phyloP scores from a whole-genome alignment of 2,797 vertebrate species.

The Sebastes cheni region DNA sequence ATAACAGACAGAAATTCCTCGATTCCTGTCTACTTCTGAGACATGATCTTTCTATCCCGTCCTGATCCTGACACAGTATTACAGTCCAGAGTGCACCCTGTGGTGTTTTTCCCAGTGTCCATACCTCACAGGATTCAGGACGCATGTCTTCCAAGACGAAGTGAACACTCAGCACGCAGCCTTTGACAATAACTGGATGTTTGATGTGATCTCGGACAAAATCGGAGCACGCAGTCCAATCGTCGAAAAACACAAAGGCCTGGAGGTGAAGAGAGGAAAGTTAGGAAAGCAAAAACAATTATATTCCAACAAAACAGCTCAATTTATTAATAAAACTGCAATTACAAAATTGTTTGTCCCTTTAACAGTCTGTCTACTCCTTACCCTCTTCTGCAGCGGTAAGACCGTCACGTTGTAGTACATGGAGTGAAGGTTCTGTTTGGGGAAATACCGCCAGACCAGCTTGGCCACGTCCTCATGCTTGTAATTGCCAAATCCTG shows the following conservation, averaged over 20 bases:
- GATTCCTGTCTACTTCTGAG: too few species aligned
- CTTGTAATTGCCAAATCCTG: conserved; percentile 70
- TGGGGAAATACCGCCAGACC: conserved; percentile 80
- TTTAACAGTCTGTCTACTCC: not conserved
- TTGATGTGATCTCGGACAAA: conserved; percentile 18
- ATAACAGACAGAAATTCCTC: not conserved
- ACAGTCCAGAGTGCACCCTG: too few species aligned
- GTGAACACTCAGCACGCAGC: not conserved
- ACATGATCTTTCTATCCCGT: not conserved
- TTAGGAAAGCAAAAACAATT: not conserved
- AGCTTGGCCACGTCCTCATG: conserved; percentile 83
- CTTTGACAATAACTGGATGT: not conserved
- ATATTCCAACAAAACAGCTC: not conserved
- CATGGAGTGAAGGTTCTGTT: conserved; percentile 20
- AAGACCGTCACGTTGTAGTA: conserved; percentile 54
- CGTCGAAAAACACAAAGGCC: conserved; percentile 55
- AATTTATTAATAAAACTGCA: not conserved
- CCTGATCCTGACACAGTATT: not conserved
- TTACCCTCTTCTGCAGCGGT: conserved; percentile 67
- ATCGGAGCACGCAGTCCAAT: not conserved
- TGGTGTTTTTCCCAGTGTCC: not conserved
- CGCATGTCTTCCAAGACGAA: conserved; percentile 32
- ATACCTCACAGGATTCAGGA: conserved; percentile 52
- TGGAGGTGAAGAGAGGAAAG: not conserved
- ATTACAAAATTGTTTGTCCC: not conserved